Percentiles rank a stretch among this genome's conserved stretches.
phyloP scores from a whole-genome alignment of 2,797 vertebrate genomes.

The Phyllotis vaccarum region DNA sequence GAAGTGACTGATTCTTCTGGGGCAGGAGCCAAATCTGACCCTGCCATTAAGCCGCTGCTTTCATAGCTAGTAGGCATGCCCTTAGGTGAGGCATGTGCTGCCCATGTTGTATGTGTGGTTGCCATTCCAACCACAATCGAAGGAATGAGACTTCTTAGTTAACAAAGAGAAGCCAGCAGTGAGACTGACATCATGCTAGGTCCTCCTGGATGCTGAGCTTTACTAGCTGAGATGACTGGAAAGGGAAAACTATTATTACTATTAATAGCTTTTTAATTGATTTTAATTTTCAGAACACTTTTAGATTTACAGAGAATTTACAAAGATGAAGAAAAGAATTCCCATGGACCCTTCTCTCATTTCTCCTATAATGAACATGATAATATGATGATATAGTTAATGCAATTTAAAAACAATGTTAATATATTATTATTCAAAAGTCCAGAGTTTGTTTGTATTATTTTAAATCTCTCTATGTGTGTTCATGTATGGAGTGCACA shows the following conservation, averaged over 20 bases:
- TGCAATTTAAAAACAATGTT: background rate
- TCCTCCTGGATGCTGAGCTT: background rate
- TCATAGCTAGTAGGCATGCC: background rate
- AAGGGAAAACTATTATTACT: background rate
- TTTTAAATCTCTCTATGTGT: background rate
- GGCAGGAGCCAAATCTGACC: background rate
- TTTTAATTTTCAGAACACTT: slow-evolving; percentile 30
- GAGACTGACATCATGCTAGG: background rate
- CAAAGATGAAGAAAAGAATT: background rate
- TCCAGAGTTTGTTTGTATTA: background rate
- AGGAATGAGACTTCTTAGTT: background rate
- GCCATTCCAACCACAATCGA: background rate
- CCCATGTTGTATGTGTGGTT: background rate
- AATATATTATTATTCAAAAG: slow-evolving; percentile 8
- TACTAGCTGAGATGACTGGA: background rate
- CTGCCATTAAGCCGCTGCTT: background rate
- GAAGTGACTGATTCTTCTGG: background rate
- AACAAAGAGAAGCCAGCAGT: background rate
- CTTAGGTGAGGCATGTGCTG: background rate
- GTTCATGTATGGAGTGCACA: background rate
- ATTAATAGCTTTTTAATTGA: slow-evolving; percentile 19
- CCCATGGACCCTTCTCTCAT: background rate
- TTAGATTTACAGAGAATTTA: slow-evolving; percentile 18
- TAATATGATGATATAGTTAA: background rate
- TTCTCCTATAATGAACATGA: background rate